phyloP scores from a whole-genome alignment of 2,888 invertebrate genomes.

The Blomia tropicalis region DNA sequence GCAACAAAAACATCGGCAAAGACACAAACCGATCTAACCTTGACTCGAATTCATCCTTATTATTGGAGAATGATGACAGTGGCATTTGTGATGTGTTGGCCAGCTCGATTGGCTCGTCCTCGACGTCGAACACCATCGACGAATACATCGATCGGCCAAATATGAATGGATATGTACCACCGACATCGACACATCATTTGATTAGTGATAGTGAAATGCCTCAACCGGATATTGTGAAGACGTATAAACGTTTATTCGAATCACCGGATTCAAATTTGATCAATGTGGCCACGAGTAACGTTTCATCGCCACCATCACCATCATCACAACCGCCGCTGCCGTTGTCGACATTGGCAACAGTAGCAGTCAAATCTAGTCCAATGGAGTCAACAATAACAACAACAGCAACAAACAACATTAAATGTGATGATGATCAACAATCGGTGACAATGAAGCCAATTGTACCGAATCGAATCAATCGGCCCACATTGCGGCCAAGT shows the following conservation, averaged over 20 bases:
- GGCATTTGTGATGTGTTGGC: background rate
- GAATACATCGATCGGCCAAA: too few relatives aligned
- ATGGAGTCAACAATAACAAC: too few relatives aligned
- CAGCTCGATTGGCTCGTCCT: background rate
- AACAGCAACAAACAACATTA: background rate
- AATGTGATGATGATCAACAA: background rate
- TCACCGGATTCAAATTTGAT: background rate
- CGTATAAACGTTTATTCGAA: conserved; percentile 18
- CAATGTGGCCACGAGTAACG: background rate
- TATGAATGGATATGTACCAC: background rate
- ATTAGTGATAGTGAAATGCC: conserved; percentile 27
- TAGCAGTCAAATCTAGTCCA: background rate
- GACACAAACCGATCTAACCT: too few relatives aligned
- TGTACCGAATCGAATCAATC: too few relatives aligned
- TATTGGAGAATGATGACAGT: background rate
- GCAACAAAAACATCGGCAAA: too few relatives aligned
- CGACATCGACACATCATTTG: background rate
- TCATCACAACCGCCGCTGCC: background rate
- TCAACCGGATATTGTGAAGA: conserved; percentile 29
- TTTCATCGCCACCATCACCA: background rate
- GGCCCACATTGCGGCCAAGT: too few relatives aligned
- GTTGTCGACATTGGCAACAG: background rate
- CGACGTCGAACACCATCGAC: background rate
- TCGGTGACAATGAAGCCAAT: too few relatives aligned
- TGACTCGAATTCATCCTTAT: background rate